Evolutionary conservation across 1,140 invertebrate genomes (phyloP), one percentile per base, ranked within the genome.

Genomic region (Grapholita molesta): DNA sequence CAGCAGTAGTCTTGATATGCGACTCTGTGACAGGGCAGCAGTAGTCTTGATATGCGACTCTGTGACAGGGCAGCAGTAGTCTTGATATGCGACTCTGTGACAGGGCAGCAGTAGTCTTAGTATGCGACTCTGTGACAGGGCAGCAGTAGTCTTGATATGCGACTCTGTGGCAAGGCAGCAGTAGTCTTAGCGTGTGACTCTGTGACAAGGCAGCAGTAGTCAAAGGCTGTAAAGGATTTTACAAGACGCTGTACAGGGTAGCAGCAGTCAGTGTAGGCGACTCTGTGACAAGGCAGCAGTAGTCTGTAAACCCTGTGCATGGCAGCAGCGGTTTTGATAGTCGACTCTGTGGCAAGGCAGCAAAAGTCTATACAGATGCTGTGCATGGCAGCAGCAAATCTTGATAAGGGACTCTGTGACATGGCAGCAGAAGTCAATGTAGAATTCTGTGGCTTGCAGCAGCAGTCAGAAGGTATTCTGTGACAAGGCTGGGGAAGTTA

Each of bases 11-110:
- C 28, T 4, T 4, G 3, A 30, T 3, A 30, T 2, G n/a, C 28
- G 24, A 33, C 25, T n/a, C 25, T 61, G 55, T 61, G 55, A 61
- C 55, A 61, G 28, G 55, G 55, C 55, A 61, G 55, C 25, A 61
- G 28, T 15, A n/a, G 33, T 38, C 33, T 12, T 3, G 3, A 55
- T 6, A 42, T 18, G 18, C 11, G 23, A 28, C 55, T 12, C 23
- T 57, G 55, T 57, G 55, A 55, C 55, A 57, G 5, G 55, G 55
- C 55, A 57, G 55, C 55, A 57, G 55, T 15, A 12, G 23, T 30
- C 55, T 21, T 2, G 3, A 25, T 3, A 30, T 2, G 11, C 23
- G 18, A 23, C 21, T 21, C 18, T 23, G n/a, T 42, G 35, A 42
- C 52, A 8, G 11, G 52, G 21, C 21, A 55, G n/a, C 21, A 21